Conservation (phyloP, 2,113 vertebrate species). For the Sebastes fasciatus region DNA sequence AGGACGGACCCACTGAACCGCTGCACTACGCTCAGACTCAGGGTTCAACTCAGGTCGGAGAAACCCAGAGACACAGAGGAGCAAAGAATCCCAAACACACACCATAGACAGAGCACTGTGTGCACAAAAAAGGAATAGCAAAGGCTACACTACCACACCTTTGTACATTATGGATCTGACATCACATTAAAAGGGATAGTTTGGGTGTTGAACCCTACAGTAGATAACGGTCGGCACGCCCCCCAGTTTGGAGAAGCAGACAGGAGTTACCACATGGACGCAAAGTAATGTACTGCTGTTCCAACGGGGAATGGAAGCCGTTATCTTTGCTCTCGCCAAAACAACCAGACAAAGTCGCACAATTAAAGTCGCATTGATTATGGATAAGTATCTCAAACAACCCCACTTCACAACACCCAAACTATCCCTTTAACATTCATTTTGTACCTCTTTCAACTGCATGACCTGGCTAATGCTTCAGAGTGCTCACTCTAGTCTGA, state of each 20-base stretch:
- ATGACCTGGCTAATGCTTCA: not conserved
- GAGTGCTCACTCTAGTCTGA: not conserved
- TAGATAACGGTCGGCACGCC: too few relatives aligned
- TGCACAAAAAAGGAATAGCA: not conserved
- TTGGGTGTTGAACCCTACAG: too few relatives aligned
- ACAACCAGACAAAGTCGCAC: too few relatives aligned
- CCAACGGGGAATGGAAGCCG: too few relatives aligned
- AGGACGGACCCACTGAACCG: constrained; percentile 50
- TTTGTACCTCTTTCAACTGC: not conserved
- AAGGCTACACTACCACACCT: not conserved
- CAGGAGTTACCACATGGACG: too few relatives aligned
- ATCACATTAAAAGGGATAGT: not conserved
- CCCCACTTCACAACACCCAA: too few relatives aligned
- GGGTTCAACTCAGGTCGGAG: constrained; percentile 44
- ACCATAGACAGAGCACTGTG: not conserved
- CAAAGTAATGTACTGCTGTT: too few relatives aligned
- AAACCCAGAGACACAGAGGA: constrained; percentile 35
- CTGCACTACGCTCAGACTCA: not conserved
- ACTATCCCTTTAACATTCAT: too few relatives aligned
- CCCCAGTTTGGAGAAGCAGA: too few relatives aligned
- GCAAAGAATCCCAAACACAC: constrained; percentile 24
- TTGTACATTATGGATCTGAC: not conserved
- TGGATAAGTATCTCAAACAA: too few relatives aligned
- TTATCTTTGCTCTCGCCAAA: too few relatives aligned
- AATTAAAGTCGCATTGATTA: too few relatives aligned